These are phyloP conservation scores for Antheraea mylitta DNA, from an alignment of 1,140 invertebrate genomes.

Conservation along the genomic window DNA sequence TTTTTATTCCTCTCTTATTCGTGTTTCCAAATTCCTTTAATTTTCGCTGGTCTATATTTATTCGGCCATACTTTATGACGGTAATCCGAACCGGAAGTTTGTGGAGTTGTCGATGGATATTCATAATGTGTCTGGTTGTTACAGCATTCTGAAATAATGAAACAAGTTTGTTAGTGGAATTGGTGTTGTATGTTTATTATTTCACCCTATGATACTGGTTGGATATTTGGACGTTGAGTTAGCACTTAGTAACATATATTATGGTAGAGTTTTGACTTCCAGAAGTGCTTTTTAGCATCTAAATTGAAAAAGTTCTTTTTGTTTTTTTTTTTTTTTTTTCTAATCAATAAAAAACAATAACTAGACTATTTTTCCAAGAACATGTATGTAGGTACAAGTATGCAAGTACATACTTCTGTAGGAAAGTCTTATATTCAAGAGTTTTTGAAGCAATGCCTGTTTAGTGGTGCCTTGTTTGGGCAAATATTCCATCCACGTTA, in stretches of 20 bases:
- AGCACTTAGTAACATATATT: background rate
- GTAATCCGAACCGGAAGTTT: background rate
- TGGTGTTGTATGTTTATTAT: slow-evolving; percentile 8
- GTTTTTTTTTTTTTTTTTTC: too few species aligned
- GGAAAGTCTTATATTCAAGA: too few species aligned
- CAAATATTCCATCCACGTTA: too few species aligned
- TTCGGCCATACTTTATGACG: background rate
- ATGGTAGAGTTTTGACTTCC: too few species aligned
- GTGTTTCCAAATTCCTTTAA: background rate
- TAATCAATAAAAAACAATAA: too few species aligned
- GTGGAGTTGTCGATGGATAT: background rate
- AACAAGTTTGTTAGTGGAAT: slow-evolving; percentile 6
- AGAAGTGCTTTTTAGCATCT: too few species aligned
- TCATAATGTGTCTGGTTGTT: background rate
- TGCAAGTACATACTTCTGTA: too few species aligned
- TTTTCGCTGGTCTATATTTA: background rate
- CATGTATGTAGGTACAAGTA: too few species aligned
- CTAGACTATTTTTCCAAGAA: too few species aligned
- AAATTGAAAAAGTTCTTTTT: too few species aligned
- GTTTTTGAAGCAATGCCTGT: too few species aligned
- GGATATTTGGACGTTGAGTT: background rate
- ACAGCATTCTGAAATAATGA: slow-evolving; percentile 2
- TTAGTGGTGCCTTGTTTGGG: too few species aligned
- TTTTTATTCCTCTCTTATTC: background rate
- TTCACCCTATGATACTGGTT: background rate